These are phyloP conservation scores for Boleophthalmus pectinirostris DNA, from an alignment of 2,113 vertebrate species.

Conservation along the genomic window DNA sequence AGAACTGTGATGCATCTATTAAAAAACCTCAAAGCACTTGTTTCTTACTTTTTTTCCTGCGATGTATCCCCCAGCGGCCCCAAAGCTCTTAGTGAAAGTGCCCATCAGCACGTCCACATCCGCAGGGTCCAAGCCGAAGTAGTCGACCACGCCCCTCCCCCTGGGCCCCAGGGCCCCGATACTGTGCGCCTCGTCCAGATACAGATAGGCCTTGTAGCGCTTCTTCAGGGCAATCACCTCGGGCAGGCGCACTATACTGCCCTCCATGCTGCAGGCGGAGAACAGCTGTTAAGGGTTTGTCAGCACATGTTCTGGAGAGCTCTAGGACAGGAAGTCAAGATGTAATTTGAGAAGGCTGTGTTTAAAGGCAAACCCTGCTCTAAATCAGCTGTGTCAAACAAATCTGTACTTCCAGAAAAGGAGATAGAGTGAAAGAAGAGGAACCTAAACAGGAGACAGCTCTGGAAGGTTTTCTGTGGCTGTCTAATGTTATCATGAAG, in stretches of 20 bases:
- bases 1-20: not conserved
- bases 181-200: conserved; percentile 96
- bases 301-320: not conserved
- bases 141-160: conserved; percentile 91
- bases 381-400: conserved; percentile 18
- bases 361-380: conserved; percentile 17
- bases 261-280: conserved; percentile 89
- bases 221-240: conserved; percentile 95
- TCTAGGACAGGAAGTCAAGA: not conserved
- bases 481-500: not conserved
- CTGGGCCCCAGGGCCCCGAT: conserved; percentile 88
- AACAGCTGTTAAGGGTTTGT: not conserved
- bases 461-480: not conserved
- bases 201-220: conserved; percentile 92
- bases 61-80: conserved; percentile 92
- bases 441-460: not conserved
- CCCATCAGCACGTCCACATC: conserved; percentile 98
- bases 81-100: conserved; percentile 96
- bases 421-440: not conserved
- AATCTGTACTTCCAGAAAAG: not conserved
- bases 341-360: not conserved
- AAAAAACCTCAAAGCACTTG: conserved; percentile 4
- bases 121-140: conserved; percentile 87
- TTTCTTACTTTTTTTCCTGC: conserved; percentile 87
- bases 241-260: conserved; percentile 91